phyloP scores from a whole-genome alignment of 2,797 vertebrate species.

The Anabacerthia variegaticeps region DNA sequence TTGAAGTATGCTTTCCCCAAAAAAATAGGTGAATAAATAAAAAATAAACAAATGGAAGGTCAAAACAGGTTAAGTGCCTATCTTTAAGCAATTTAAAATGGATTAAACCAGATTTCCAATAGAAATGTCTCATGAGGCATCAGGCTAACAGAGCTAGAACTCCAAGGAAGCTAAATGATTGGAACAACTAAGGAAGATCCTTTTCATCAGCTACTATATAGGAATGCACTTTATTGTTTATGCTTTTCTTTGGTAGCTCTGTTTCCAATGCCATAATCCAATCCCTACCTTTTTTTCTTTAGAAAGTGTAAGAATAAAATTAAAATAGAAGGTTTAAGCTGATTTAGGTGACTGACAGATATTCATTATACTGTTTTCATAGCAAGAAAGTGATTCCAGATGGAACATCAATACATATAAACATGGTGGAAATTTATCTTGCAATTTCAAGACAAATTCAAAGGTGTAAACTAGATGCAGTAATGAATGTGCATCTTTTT shows the following conservation, averaged over 20 bases:
- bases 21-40: neutral
- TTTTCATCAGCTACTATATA: neutral
- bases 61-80: neutral
- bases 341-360: neutral
- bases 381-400: neutral
- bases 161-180: neutral
- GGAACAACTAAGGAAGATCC: neutral
- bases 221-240: neutral
- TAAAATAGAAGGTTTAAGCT: neutral
- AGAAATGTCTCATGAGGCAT: neutral
- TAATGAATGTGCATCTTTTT: neutral
- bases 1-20: neutral
- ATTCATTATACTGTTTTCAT: neutral
- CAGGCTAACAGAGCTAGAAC: neutral
- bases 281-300: neutral
- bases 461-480: neutral
- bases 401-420: neutral
- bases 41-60: neutral
- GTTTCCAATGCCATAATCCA: neutral
- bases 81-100: neutral
- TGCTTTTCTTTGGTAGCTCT: neutral
- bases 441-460: neutral
- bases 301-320: neutral
- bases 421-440: neutral
- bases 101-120: neutral